Evolutionary conservation across 92 coral and sea anemone genomes (phyloP).

Genomic region (Actinostola sp.): DNA sequence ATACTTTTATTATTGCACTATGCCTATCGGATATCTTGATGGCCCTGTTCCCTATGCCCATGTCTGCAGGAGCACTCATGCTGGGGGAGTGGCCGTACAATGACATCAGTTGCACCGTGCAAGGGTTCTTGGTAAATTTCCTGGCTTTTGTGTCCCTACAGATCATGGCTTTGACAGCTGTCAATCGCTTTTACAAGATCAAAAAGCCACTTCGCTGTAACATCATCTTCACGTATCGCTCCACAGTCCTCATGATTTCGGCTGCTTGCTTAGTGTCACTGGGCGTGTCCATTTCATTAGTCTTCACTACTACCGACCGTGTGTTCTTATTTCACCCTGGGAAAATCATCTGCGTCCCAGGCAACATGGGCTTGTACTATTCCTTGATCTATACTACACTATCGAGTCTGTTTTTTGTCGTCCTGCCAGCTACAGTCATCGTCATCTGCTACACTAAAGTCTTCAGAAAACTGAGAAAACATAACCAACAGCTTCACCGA

Average conservation of each 20-base stretch:
- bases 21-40: conserved; percentile 61
- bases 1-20: conserved; percentile 63
- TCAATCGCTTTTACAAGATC: conserved; percentile 72
- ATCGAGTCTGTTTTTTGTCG: conserved; percentile 56
- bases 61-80: conserved; percentile 53
- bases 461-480: conserved; percentile 55
- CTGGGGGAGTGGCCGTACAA: conserved; percentile 66
- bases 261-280: conserved; percentile 42
- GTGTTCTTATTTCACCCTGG: conserved; percentile 73
- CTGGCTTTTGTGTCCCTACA: conserved; percentile 81
- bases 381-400: conserved; percentile 58
- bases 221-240: conserved; percentile 56
- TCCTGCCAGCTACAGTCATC: conserved; percentile 65
- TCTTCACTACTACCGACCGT: conserved; percentile 8
- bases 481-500: conserved; percentile 29
- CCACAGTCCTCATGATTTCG: conserved; percentile 57
- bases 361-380: conserved; percentile 18
- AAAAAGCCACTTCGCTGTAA: conserved; percentile 54
- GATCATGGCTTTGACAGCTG: conserved; percentile 79
- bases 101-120: conserved; percentile 49
- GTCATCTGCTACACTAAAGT: conserved; percentile 66
- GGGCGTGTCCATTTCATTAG: conserved; percentile 3
- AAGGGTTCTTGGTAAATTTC: conserved; percentile 67
- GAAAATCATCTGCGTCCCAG: conserved; percentile 66
- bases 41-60: conserved; percentile 73